phyloP scores from a whole-genome alignment of 2,113 vertebrate species.

The Gavia stellata region DNA sequence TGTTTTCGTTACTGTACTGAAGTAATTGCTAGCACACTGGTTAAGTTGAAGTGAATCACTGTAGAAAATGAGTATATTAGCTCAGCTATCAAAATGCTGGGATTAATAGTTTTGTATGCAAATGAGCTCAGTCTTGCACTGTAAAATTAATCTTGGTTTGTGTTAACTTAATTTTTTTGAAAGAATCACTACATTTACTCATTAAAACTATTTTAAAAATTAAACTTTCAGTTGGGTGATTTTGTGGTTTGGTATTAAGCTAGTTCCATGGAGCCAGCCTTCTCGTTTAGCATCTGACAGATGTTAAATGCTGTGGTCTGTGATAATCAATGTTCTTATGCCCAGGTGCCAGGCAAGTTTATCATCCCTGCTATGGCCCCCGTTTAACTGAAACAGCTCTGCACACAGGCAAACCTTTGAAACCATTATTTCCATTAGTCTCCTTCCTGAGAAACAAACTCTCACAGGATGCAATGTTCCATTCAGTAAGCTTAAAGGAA shows the following conservation, averaged over 20 bases:
- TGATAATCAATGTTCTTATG: neutral
- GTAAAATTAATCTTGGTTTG: slow-evolving; percentile 15
- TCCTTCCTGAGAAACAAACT: neutral
- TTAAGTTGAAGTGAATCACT: slow-evolving; percentile 8
- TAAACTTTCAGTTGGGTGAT: neutral
- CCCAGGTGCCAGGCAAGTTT: neutral
- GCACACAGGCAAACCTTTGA: neutral
- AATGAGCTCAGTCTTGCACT: slow-evolving; percentile 14
- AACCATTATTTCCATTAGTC: neutral
- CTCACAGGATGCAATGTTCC: neutral
- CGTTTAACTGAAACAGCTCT: neutral
- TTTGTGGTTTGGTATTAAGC: neutral
- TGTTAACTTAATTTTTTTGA: slow-evolving; percentile 10
- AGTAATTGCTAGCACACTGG: neutral
- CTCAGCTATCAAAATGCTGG: neutral
- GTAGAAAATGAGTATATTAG: neutral
- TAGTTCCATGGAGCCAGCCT: rapidly evolving
- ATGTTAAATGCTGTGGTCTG: neutral
- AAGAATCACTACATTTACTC: slow-evolving; percentile 12
- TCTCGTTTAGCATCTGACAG: rapidly evolving
- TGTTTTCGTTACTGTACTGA: neutral
- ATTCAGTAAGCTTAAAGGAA: neutral
- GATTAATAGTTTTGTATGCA: slow-evolving; percentile 5
- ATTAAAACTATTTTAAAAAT: slow-evolving; percentile 39
- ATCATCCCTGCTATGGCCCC: neutral